Conservation (phyloP, 2,888 invertebrate genomes). For the Melipona beecheii region DNA sequence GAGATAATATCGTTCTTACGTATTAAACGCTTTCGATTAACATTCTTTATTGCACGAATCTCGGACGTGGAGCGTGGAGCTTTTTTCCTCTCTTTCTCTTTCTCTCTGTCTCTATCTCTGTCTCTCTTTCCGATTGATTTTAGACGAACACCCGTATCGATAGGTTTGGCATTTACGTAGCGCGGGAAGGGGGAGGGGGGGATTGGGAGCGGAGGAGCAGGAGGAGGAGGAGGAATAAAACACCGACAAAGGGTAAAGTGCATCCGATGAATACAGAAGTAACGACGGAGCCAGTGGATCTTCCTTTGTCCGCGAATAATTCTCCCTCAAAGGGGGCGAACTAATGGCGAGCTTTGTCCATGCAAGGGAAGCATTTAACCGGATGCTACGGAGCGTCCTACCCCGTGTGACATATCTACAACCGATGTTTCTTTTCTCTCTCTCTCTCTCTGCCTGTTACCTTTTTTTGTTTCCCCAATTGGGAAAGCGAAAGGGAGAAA, state of each 20-base stretch:
- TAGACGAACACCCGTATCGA: constrained; percentile 1
- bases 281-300: constrained; percentile 14
- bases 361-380: constrained; percentile 34
- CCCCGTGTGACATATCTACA: constrained; percentile 8
- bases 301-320: constrained; percentile 24
- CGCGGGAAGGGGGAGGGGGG: no score
- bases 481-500: not conserved
- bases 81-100: not conserved
- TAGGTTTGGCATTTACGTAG: not conserved
- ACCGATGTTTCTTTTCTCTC: not conserved
- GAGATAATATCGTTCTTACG: not conserved
- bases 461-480: constrained; percentile 16
- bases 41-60: not conserved
- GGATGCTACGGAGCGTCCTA: not conserved
- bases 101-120: no score
- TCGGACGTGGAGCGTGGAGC: not conserved
- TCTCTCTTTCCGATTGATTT: not conserved
- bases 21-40: not conserved
- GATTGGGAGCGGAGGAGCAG: no score
- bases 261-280: constrained; percentile 48
- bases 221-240: constrained; percentile 11
- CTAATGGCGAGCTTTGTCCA: constrained; percentile 38
- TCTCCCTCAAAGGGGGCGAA: constrained; percentile 24
- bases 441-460: not conserved
- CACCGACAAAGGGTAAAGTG: constrained; percentile 28